Conservation (phyloP, 2,113 vertebrate genomes). For the Octodon degus region DNA sequence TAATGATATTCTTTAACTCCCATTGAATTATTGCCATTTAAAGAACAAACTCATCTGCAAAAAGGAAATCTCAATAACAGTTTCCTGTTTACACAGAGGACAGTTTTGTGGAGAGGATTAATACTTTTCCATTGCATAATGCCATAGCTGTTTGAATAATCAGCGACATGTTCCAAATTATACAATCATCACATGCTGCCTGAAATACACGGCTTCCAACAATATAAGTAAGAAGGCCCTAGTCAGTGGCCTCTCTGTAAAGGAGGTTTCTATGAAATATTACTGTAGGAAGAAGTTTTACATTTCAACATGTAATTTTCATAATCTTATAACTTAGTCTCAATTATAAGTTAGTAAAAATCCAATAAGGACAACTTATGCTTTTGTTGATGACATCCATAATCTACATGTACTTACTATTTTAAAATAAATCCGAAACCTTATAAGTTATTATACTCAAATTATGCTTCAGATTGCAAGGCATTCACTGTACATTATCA, state of each 20-base stretch:
- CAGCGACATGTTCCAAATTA: not conserved
- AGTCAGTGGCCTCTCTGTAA: not conserved
- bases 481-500: not conserved
- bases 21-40: not conserved
- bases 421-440: conserved; percentile 5
- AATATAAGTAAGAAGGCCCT: not conserved
- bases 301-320: not conserved
- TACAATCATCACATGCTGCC: not conserved
- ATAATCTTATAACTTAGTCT: not conserved
- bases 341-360: conserved; percentile 1
- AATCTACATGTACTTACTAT: not conserved
- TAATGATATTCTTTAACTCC: not conserved
- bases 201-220: conserved; percentile 27
- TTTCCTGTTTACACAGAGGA: not conserved
- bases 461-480: conserved; percentile 17
- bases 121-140: not conserved
- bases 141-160: not conserved
- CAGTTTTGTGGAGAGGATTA: not conserved
- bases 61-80: conserved; percentile 10
- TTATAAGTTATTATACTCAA: not conserved
- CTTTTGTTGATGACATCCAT: not conserved
- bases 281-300: not conserved
- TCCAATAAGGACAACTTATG: not conserved
- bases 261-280: not conserved
- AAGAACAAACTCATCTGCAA: not conserved